Percentiles rank a stretch among this genome's conserved stretches.
Conservation (phyloP, 2,113 vertebrate species). For the Mustelus asterias region DNA sequence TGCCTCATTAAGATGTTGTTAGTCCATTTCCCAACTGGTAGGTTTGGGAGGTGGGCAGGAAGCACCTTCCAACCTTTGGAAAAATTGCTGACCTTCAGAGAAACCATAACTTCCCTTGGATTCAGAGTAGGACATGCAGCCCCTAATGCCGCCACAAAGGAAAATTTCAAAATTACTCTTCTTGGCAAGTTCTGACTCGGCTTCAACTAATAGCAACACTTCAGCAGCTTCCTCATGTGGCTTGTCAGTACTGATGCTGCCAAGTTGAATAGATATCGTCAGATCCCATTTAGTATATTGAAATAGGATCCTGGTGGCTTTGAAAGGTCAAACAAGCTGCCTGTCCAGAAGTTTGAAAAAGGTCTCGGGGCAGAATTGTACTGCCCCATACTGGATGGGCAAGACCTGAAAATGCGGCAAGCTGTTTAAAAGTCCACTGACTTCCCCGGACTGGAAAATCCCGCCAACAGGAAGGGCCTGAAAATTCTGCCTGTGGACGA, state of each 20-base stretch:
- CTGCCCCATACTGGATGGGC: too few species aligned
- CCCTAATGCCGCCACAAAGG: not conserved
- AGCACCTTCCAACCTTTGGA: not conserved
- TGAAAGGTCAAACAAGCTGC: not conserved
- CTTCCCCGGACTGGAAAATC: too few species aligned
- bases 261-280: not conserved
- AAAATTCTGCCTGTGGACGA: too few species aligned
- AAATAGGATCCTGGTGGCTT: not conserved
- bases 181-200: not conserved
- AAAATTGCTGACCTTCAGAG: not conserved
- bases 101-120: not conserved
- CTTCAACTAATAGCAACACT: not conserved
- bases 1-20: too few species aligned
- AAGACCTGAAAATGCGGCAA: too few species aligned
- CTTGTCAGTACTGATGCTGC: not conserved
- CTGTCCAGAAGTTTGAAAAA: not conserved
- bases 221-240: not conserved
- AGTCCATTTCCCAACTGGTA: too few species aligned
- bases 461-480: too few species aligned
- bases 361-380: too few species aligned
- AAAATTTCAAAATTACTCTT: not conserved
- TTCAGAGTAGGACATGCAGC: not conserved
- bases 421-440: too few species aligned
- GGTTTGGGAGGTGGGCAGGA: not conserved
- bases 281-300: not conserved